Conservation (phyloP, 2,888 invertebrate species). For the Drosophila conformis region DNA sequence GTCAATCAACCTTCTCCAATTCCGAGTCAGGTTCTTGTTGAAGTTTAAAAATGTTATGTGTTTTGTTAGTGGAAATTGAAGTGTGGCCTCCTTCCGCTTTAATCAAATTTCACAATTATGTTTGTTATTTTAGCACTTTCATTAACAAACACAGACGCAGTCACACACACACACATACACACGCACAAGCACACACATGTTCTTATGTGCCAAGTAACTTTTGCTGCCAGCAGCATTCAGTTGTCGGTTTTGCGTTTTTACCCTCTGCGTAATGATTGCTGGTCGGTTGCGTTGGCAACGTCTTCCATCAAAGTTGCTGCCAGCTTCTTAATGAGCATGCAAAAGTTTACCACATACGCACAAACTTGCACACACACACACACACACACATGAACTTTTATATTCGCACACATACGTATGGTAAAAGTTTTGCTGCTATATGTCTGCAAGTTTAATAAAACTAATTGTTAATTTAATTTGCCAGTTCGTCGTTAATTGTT, state of each 20-base stretch:
- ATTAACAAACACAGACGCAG: conserved; percentile 26
- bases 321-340: conserved; percentile 76
- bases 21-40: conserved; percentile 1
- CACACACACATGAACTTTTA: neutral
- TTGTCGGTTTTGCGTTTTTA: conserved; percentile 39
- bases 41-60: conserved; percentile 24
- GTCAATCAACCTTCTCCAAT: neutral
- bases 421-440: conserved; percentile 51
- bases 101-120: conserved; percentile 49
- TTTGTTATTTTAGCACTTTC: conserved; percentile 58
- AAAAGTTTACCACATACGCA: conserved; percentile 60
- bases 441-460: conserved; percentile 83
- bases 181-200: neutral
- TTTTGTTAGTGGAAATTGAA: conserved; percentile 29
- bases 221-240: conserved; percentile 52
- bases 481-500: conserved; percentile 82
- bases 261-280: conserved; percentile 38
- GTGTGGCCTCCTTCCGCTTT: conserved; percentile 23
- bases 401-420: neutral
- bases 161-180: neutral
- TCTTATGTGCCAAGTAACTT: conserved; percentile 55
- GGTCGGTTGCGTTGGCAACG: conserved; percentile 39
- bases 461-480: conserved; percentile 85
- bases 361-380: conserved; percentile 6
- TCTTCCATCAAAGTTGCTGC: conserved; percentile 59